A percentile compares a stretch with the other conserved stretches of the same genome.
Evolutionary conservation across 2,888 invertebrate genomes (phyloP).

Genomic region (Aleiodes leptofemur): DNA sequence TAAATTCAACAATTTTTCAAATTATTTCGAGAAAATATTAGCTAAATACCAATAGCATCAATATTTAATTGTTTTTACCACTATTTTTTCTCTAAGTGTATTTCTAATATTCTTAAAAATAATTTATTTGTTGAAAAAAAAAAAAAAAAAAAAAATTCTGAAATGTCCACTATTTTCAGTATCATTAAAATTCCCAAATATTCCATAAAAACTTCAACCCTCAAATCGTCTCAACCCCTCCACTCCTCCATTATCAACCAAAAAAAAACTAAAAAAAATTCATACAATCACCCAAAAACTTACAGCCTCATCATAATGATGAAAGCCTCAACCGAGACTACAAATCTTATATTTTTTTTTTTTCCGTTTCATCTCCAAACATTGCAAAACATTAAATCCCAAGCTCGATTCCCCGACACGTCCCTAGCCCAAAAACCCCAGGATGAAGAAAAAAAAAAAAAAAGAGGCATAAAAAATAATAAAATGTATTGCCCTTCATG

Average conservation of each 20-base stretch:
- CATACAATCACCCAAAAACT: background rate
- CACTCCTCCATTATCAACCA: background rate
- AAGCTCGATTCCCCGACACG: conserved; percentile 12
- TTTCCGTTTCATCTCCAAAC: conserved; percentile 7
- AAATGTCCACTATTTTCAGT: too few relatives aligned
- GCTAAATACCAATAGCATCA: too few relatives aligned
- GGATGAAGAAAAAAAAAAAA: background rate
- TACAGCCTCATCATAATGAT: background rate
- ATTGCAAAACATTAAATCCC: conserved; percentile 27
- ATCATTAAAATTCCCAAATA: too few relatives aligned
- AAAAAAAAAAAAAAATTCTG: too few relatives aligned
- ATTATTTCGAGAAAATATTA: too few relatives aligned
- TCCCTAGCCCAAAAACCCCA: conserved; percentile 23
- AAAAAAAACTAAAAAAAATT: background rate
- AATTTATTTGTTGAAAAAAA: too few relatives aligned
- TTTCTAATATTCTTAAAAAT: too few relatives aligned
- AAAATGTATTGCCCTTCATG: conserved; percentile 29
- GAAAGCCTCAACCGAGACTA: background rate
- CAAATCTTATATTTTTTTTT: background rate
- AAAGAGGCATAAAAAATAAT: conserved; percentile 22
- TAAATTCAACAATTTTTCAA: too few relatives aligned
- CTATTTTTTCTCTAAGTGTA: too few relatives aligned
- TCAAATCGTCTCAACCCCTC: background rate
- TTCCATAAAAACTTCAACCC: too few relatives aligned
- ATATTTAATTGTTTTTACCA: too few relatives aligned